Percentiles rank a stretch among this genome's conserved stretches.
phyloP scores from a whole-genome alignment of 2,797 vertebrate species.

The Lacerta viridis region DNA sequence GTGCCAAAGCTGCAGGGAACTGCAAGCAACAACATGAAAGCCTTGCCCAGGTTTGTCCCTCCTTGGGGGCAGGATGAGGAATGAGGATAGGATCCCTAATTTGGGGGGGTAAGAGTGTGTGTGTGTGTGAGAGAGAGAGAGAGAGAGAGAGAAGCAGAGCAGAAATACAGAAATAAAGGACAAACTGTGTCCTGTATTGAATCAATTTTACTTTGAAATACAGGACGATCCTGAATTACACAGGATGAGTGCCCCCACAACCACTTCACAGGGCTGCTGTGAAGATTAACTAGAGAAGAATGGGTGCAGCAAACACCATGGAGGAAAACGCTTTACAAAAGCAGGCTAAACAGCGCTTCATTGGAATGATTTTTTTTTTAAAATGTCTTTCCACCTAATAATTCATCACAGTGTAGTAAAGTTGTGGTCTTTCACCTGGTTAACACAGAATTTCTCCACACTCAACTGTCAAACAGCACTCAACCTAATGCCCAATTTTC shows the following conservation, averaged over 20 bases:
- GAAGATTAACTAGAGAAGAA: not conserved
- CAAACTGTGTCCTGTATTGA: not conserved
- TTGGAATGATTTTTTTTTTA: slow-evolving; percentile 36
- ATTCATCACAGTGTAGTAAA: slow-evolving; percentile 42
- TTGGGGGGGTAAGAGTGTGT: too few relatives aligned
- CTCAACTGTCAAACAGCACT: slow-evolving; percentile 38
- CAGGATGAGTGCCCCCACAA: too few relatives aligned
- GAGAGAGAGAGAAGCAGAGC: not conserved
- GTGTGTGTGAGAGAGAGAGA: too few relatives aligned
- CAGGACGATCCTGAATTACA: too few relatives aligned
- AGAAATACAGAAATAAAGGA: not conserved
- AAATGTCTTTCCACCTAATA: slow-evolving; percentile 44
- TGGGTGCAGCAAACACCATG: too few relatives aligned
- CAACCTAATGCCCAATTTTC: slow-evolving; percentile 58
- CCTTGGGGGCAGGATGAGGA: not conserved
- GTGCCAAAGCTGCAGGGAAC: too few relatives aligned
- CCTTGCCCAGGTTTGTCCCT: too few relatives aligned
- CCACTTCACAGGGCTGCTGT: not conserved
- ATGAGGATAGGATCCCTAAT: too few relatives aligned
- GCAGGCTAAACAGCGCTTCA: slow-evolving; percentile 32
- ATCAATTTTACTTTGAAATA: too few relatives aligned
- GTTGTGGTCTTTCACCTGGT: slow-evolving; percentile 28
- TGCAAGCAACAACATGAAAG: too few relatives aligned
- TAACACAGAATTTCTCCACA: not conserved
- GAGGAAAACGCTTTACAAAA: slow-evolving; percentile 45